These are phyloP conservation scores for Clamator glandarius DNA, from an alignment of 2,797 vertebrate species.

Conservation along the genomic window DNA sequence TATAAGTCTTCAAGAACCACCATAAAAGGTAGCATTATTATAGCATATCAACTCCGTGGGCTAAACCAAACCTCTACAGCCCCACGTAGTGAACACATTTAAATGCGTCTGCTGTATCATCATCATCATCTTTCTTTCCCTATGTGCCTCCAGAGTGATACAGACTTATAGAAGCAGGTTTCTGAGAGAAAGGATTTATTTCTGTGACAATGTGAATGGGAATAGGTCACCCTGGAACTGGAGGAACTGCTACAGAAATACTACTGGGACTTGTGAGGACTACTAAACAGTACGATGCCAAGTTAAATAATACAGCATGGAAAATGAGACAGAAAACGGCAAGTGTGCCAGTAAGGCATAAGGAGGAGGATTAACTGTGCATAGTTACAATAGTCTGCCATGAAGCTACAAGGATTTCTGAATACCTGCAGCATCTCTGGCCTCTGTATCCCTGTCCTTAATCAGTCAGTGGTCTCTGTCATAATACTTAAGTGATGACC, in stretches of 20 bases:
- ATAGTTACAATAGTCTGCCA: not conserved
- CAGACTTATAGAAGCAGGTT: not conserved
- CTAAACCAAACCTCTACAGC: conserved; percentile 22
- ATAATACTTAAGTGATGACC: not conserved
- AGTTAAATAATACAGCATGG: not conserved
- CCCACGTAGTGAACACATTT: not conserved
- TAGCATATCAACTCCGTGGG: not conserved
- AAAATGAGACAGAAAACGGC: not conserved
- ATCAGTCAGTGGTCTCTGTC: not conserved
- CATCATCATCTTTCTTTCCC: not conserved
- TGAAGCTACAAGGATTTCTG: not conserved
- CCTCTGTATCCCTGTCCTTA: not conserved
- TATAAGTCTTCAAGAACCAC: conserved; percentile 10
- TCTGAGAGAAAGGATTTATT: not conserved
- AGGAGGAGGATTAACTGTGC: not conserved
- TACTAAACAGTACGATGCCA: not conserved
- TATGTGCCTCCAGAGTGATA: not conserved
- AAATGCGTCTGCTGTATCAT: not conserved
- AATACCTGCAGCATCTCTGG: not conserved
- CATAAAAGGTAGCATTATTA: conserved; percentile 5
- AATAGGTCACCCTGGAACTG: not conserved
- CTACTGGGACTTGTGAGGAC: not conserved
- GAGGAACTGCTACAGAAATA: not conserved
- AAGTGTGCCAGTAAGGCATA: not conserved
- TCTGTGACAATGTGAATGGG: not conserved